Percentiles rank a stretch among this genome's conserved stretches.
phyloP scores from a whole-genome alignment of 2,797 vertebrate species.

The Chromobotia macracanthus region DNA sequence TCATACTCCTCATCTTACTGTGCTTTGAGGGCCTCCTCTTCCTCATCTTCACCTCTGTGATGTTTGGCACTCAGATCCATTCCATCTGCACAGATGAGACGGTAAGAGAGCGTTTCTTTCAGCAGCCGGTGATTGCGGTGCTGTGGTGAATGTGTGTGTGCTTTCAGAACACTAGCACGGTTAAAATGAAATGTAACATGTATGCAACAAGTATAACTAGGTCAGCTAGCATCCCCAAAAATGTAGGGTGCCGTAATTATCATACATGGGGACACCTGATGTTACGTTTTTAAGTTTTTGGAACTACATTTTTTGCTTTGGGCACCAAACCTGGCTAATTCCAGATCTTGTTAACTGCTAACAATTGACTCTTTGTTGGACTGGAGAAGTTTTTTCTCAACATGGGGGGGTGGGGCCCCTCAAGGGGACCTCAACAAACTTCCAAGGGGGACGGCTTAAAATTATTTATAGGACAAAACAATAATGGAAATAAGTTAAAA shows the following conservation, averaged over 20 bases:
- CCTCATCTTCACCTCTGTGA: constrained; percentile 98
- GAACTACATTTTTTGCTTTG: too few species aligned
- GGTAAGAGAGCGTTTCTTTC: constrained; percentile 77
- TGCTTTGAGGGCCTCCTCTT: constrained; percentile 98
- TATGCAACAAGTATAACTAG: background rate
- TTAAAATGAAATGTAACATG: background rate
- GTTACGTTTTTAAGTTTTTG: too few species aligned
- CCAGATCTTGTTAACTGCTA: background rate
- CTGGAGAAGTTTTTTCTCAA: too few species aligned
- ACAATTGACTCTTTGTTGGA: too few species aligned
- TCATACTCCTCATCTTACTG: constrained; percentile 96
- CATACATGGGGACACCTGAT: too few species aligned
- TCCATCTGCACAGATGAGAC: constrained; percentile 99
- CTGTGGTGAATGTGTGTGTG: constrained; percentile 13
- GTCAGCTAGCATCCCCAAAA: background rate
- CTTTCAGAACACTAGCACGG: background rate
- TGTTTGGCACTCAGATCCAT: constrained; percentile 99
- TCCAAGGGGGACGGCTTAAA: too few species aligned
- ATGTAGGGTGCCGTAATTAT: background rate
- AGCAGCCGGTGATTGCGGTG: constrained; percentile 3
- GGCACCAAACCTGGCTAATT: too few species aligned
- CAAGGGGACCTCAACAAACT: too few species aligned
- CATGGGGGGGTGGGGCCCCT: too few species aligned
- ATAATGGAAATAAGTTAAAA: too few species aligned
- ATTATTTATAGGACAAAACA: too few species aligned